A percentile compares a stretch with the other conserved stretches of the same genome.
phyloP scores from a whole-genome alignment of 2,797 vertebrate species.

The Apodemus agrarius region DNA sequence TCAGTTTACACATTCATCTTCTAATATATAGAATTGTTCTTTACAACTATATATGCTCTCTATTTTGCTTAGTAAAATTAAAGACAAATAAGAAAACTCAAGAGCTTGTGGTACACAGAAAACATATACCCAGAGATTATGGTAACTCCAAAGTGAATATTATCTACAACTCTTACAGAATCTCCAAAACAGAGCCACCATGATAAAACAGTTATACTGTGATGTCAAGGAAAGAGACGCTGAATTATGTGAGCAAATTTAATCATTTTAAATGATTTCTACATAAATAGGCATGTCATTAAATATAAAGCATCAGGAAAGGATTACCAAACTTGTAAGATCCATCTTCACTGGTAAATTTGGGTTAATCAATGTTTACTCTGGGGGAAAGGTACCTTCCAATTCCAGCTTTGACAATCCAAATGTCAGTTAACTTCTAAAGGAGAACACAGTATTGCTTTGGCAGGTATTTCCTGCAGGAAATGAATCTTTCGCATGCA shows the following conservation, averaged over 20 bases:
- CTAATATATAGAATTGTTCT: not conserved
- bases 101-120: not conserved
- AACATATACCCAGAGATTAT: not conserved
- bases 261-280: slow-evolving; percentile 55
- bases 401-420: not conserved
- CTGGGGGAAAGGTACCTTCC: not conserved
- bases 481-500: slow-evolving; percentile 38
- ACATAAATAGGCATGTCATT: slow-evolving; percentile 63
- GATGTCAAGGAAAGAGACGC: slow-evolving; percentile 29
- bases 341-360: not conserved
- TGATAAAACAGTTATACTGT: slow-evolving; percentile 47
- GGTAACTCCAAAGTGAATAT: slow-evolving; percentile 28
- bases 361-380: slow-evolving; percentile 11
- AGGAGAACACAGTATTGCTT: slow-evolving; percentile 44
- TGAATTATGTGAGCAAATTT: slow-evolving; percentile 51
- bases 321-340: slow-evolving; percentile 43
- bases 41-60: not conserved
- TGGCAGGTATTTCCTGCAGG: slow-evolving; percentile 43
- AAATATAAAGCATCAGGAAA: slow-evolving; percentile 62
- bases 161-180: slow-evolving; percentile 9
- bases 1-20: not conserved
- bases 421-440: slow-evolving; percentile 59
- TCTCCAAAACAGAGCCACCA: slow-evolving; percentile 51
- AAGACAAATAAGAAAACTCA: slow-evolving; percentile 48
- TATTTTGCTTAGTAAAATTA: slow-evolving; percentile 34